Evolutionary conservation across 2,888 invertebrate genomes (phyloP).

Genomic region (Hydraecia micacea): DNA sequence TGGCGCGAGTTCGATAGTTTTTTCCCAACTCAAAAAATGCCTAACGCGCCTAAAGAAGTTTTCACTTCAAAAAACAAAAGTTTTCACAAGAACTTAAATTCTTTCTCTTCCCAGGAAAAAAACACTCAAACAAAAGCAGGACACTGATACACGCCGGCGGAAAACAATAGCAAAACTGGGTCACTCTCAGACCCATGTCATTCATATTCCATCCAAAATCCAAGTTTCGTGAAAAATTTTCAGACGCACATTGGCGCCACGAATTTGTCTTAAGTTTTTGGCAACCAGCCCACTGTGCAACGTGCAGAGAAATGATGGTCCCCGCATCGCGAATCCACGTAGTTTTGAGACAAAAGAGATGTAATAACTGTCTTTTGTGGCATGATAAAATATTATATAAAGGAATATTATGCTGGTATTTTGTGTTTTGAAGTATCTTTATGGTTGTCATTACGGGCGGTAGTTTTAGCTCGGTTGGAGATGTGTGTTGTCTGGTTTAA

Average conservation of each 20-base stretch:
- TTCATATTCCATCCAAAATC: constrained; percentile 41
- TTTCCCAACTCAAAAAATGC: no score
- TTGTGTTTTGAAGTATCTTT: constrained; percentile 54
- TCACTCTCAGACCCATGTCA: constrained; percentile 13
- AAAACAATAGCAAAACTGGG: constrained; percentile 34
- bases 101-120: background rate
- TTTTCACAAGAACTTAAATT: background rate
- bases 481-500: background rate
- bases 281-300: constrained; percentile 67
- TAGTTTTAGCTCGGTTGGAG: constrained; percentile 26
- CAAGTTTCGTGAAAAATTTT: constrained; percentile 47
- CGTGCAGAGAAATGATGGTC: constrained; percentile 51
- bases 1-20: no score
- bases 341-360: constrained; percentile 55
- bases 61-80: background rate
- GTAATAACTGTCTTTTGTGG: constrained; percentile 61
- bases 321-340: constrained; percentile 49
- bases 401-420: constrained; percentile 41
- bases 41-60: no score
- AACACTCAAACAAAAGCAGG: background rate
- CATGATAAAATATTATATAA: constrained; percentile 42
- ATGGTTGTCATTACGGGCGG: constrained; percentile 38
- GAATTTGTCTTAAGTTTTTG: constrained; percentile 62
- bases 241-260: constrained; percentile 51
- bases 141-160: background rate